Evolutionary conservation across 1,140 invertebrate species (phyloP).

Genomic region (Lanistes nyassanus): DNA sequence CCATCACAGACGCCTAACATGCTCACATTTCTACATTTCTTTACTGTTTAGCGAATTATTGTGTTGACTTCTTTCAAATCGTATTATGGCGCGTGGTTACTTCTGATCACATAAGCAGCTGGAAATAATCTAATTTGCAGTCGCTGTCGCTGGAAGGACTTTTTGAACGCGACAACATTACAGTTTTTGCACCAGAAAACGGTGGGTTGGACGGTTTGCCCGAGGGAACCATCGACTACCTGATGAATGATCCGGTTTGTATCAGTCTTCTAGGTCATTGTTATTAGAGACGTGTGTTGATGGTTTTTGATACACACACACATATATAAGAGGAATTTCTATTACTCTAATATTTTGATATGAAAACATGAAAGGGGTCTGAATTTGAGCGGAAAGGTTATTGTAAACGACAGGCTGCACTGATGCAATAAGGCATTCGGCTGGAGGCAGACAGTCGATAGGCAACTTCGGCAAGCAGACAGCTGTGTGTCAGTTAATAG

Average conservation of each 20-base stretch:
- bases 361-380: too few relatives aligned
- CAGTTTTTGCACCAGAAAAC: slow-evolving; percentile 51
- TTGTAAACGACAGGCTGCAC: not conserved
- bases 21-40: not conserved
- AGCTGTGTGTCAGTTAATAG: too few relatives aligned
- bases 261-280: not conserved
- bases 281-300: not conserved
- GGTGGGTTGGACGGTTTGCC: slow-evolving; percentile 46
- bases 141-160: slow-evolving; percentile 32
- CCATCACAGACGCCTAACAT: too few relatives aligned
- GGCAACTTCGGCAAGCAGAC: too few relatives aligned
- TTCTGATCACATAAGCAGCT: too few relatives aligned
- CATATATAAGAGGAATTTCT: not conserved
- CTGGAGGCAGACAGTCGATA: too few relatives aligned
- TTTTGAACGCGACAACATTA: slow-evolving; percentile 42
- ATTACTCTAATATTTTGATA: not conserved
- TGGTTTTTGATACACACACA: not conserved
- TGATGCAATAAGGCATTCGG: not conserved
- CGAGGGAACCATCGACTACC: slow-evolving; percentile 45
- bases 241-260: slow-evolving; percentile 40
- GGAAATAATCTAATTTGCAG: slow-evolving; percentile 24
- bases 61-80: not conserved
- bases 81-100: too few relatives aligned
- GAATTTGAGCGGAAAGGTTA: too few relatives aligned
- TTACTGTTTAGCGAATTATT: not conserved